Conservation (phyloP, 2,888 invertebrate genomes). For the Margaritifera margaritifera region DNA sequence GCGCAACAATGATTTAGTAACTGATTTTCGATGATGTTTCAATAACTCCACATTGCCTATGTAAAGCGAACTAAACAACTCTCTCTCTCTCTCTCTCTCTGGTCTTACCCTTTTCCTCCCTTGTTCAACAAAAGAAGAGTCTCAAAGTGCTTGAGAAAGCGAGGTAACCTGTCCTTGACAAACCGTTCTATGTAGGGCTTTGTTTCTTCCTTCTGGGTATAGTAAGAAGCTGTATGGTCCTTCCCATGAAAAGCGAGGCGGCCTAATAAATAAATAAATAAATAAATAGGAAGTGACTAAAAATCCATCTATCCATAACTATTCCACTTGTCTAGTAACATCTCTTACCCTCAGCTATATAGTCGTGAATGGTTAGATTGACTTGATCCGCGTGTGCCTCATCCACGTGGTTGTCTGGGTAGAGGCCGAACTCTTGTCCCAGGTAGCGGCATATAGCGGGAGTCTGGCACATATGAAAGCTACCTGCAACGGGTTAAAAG, state of each 20-base stretch:
- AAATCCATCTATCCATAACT: no score
- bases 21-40: no score
- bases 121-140: constrained; percentile 46
- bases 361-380: constrained; percentile 58
- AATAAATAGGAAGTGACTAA: no score
- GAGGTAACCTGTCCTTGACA: constrained; percentile 45
- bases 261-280: constrained; percentile 32
- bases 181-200: constrained; percentile 59
- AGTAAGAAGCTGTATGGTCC: constrained; percentile 45
- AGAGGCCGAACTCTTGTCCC: constrained; percentile 57
- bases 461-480: constrained; percentile 52
- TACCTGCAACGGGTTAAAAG: constrained; percentile 33
- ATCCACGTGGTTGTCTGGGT: constrained; percentile 50
- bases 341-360: constrained; percentile 55
- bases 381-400: constrained; percentile 56
- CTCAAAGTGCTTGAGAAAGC: constrained; percentile 56
- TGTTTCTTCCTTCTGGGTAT: constrained; percentile 55
- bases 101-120: constrained; percentile 54
- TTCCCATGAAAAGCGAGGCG: constrained; percentile 60
- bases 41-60: no score
- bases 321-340: no score
- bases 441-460: constrained; percentile 56
- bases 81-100: no score
- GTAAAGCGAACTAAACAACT: no score
- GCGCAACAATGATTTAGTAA: no score